These are phyloP conservation scores for Lucilia sericata DNA, from an alignment of 1,140 invertebrate genomes.

Conservation along the genomic window DNA sequence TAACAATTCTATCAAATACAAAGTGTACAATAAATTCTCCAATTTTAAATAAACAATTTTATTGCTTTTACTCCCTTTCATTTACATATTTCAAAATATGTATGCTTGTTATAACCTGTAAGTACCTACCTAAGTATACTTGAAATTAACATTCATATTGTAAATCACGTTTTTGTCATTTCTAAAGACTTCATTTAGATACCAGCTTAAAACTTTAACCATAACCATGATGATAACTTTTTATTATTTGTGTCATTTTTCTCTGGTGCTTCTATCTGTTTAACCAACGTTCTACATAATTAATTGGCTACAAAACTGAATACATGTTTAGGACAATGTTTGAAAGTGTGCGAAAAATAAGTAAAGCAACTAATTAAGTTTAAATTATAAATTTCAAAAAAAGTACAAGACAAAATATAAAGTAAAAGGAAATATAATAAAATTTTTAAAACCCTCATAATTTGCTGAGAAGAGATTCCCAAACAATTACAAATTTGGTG, in stretches of 20 bases:
- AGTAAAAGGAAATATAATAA: background rate
- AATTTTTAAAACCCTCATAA: background rate
- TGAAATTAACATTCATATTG: background rate
- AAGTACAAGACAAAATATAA: background rate
- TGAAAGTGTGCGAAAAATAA: background rate
- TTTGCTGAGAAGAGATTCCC: background rate
- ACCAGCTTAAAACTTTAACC: background rate
- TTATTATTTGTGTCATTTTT: background rate
- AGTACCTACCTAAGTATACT: background rate
- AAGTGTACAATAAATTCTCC: too few species aligned
- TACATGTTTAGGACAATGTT: slow-evolving; percentile 10
- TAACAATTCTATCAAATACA: background rate
- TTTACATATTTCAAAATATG: background rate
- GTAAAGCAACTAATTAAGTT: slow-evolving; percentile 17
- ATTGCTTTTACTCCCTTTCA: background rate
- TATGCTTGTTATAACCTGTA: background rate
- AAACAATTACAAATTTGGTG: background rate
- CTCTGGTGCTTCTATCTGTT: too few species aligned
- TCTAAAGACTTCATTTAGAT: background rate
- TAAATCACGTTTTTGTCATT: background rate
- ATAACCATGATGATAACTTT: background rate
- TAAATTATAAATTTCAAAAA: background rate
- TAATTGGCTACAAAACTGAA: background rate
- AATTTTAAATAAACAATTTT: too few species aligned
- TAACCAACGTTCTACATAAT: background rate